Evolutionary conservation across 1,140 invertebrate species (phyloP).

Genomic region (Drosophila dunni): DNA sequence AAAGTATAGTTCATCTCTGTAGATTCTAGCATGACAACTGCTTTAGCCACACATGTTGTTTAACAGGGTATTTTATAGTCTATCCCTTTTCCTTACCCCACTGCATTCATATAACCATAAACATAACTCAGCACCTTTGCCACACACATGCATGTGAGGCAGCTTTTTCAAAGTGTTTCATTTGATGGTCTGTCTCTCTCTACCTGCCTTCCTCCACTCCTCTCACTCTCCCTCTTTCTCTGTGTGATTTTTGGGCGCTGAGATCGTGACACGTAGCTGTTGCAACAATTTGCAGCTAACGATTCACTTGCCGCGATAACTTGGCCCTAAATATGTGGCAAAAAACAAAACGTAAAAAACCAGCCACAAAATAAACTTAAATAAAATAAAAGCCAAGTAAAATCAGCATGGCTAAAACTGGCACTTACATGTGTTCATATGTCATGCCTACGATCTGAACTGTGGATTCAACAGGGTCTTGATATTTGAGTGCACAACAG

Average conservation of each 20-base stretch:
- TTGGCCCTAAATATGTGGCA: conserved; percentile 42
- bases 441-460: conserved; percentile 33
- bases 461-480: conserved; percentile 29
- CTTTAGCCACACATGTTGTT: background rate
- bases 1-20: too few species aligned
- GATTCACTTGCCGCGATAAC: conserved; percentile 56
- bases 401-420: conserved; percentile 4
- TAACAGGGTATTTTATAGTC: conserved; percentile 5
- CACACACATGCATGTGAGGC: conserved; percentile 34
- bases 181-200: conserved; percentile 29
- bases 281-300: conserved; percentile 51
- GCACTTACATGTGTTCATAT: conserved; percentile 17
- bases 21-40: too few species aligned
- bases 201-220: background rate
- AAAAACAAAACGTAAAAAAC: background rate
- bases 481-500: conserved; percentile 30
- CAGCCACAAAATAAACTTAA: too few species aligned
- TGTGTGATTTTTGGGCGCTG: conserved; percentile 65
- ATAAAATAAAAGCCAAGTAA: background rate
- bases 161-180: conserved; percentile 49
- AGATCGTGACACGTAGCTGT: conserved; percentile 74
- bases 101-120: conserved; percentile 53
- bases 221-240: conserved; percentile 3
- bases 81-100: background rate
- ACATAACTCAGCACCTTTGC: conserved; percentile 74